These are phyloP conservation scores for Miltochrista miniata DNA, from an alignment of 2,888 invertebrate species.

Conservation along the genomic window DNA sequence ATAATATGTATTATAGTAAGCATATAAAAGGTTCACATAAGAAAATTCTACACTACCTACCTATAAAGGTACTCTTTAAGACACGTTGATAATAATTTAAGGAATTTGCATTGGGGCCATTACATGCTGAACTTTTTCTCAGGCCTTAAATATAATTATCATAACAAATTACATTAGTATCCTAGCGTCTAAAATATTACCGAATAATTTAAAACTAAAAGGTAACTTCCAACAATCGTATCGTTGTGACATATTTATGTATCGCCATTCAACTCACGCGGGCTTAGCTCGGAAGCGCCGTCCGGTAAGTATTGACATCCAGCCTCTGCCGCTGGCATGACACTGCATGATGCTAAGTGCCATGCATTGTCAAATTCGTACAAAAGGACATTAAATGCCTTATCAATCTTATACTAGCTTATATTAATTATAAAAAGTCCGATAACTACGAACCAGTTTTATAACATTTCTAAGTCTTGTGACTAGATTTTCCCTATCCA, in stretches of 20 bases:
- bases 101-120: conserved; percentile 46
- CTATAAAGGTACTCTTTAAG: conserved; percentile 78
- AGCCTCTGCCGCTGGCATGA: neutral
- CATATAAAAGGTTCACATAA: conserved; percentile 43
- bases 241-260: conserved; percentile 28
- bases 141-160: conserved; percentile 60
- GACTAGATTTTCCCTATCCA: conserved; percentile 82
- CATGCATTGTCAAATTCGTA: conserved; percentile 43
- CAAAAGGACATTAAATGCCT: conserved; percentile 71
- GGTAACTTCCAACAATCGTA: conserved; percentile 76
- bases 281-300: neutral
- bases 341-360: conserved; percentile 11
- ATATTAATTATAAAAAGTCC: conserved; percentile 74
- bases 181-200: conserved; percentile 72
- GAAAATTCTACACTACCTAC: conserved; percentile 57
- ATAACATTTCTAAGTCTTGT: conserved; percentile 80
- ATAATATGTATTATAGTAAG: conserved; percentile 53
- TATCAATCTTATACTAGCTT: conserved; percentile 53
- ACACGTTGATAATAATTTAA: conserved; percentile 65
- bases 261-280: conserved; percentile 18
- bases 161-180: conserved; percentile 72
- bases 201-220: conserved; percentile 78
- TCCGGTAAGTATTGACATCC: too few relatives aligned
- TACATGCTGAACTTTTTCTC: conserved; percentile 80
- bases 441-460: conserved; percentile 71